Base-by-base conservation (phyloP, 2,113 vertebrate genomes). In the Galbula dea region DNA sequence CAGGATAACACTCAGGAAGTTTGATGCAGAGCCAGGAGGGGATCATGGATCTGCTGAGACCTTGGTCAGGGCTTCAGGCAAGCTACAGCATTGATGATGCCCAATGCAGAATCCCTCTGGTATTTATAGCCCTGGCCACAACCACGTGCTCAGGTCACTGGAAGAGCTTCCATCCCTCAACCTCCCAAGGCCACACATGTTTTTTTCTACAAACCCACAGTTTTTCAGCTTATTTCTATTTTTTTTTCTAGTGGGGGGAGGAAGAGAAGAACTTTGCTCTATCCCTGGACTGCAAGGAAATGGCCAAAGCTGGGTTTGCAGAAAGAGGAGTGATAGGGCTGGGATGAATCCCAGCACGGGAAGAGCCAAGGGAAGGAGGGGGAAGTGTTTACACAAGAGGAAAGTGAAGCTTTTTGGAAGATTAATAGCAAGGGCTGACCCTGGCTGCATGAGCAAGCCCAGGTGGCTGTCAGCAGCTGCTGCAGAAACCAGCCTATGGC, bases 391-490 rank as follows among this genome's bases (percentile, higher is more conserved):
- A 94, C 80, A 85, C 23, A 80, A 90, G 67, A n/a, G 59, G 68
- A 82, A 34, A 87, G 86, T 2, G 2, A 87, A 84, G 72, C 65
- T 65, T 80, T 93, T 58, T 9, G 11, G 58, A 62, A 94, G 86
- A 95, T 88, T 87, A 92, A 93, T 86, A 75, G 76, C 63, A 46
- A 52, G 68, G 51, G 59, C 73, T 95, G 90, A 84, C 80, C 90
- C 55, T 2, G 1, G 55, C 71, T 86, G 59, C 68, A n/a, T 93
- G 91, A 95, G 84, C 69, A 62, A 91, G 87, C 92, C 92, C 90
- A 95, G 93, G 93, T 95, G 94, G 96, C 91, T 73, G 59, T 89
- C 89, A 94, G 89, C 95, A 96, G 90, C 93, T 91, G 71, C 79
- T 76, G 90, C 86, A 88, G 29, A 83, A 78, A 89, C 34, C 66